Conservation (phyloP, 1,140 invertebrate genomes). For the Polypedilum pembai region DNA sequence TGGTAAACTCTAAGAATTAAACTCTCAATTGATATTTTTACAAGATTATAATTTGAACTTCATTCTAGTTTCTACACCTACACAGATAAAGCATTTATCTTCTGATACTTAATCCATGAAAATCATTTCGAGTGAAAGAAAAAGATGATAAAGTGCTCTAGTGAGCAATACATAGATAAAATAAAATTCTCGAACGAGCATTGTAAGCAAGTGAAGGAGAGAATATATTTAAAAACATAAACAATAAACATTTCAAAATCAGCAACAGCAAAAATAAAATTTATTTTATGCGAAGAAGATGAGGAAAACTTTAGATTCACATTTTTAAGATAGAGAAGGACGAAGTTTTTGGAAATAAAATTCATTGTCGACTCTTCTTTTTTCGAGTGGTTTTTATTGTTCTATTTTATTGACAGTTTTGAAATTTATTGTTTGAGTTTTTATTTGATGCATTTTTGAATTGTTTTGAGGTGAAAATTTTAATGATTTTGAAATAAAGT, state of each 20-base stretch:
- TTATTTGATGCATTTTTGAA: neutral
- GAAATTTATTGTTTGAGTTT: neutral
- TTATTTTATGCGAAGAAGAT: too few species aligned
- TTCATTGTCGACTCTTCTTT: neutral
- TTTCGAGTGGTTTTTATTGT: neutral
- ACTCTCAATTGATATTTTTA: too few species aligned
- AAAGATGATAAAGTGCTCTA: conserved; percentile 7
- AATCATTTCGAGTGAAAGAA: neutral
- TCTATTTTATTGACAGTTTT: neutral
- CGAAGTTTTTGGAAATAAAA: too few species aligned
- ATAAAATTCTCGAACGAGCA: neutral
- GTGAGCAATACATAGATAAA: neutral
- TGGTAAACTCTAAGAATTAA: too few species aligned
- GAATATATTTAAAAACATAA: neutral
- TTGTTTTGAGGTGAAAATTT: neutral
- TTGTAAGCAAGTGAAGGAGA: neutral
- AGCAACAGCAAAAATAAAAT: neutral
- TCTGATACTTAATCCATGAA: neutral
- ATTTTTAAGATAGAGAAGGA: too few species aligned
- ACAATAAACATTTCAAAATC: conserved; percentile 14
- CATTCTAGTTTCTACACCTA: too few species aligned
- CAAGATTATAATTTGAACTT: too few species aligned
- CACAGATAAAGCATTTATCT: neutral
- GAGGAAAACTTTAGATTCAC: too few species aligned
- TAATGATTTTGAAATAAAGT: neutral